These are phyloP conservation scores for Junco hyemalis DNA, from an alignment of 2,113 vertebrate genomes.

Conservation along the genomic window DNA sequence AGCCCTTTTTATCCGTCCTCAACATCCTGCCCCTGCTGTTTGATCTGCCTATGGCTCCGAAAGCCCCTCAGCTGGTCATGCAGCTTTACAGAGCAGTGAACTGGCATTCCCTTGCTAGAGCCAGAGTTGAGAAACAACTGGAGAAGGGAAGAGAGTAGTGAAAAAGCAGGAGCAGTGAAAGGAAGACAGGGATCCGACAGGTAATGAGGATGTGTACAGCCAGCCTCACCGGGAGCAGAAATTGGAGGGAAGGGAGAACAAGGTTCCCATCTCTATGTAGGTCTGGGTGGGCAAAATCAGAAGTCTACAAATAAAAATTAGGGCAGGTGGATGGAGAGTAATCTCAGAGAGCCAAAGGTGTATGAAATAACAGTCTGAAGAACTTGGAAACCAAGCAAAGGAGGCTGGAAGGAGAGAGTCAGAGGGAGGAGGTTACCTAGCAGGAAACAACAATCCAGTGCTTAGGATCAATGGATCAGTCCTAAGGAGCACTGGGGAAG, in stretches of 20 bases:
- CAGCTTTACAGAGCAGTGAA: background rate
- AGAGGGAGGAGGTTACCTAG: background rate
- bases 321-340: background rate
- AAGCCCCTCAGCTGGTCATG: background rate
- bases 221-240: background rate
- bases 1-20: conserved; percentile 54
- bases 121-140: background rate
- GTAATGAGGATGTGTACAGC: fast-evolving
- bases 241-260: background rate
- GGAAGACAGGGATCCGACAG: fast-evolving
- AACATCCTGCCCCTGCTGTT: background rate
- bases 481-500: background rate
- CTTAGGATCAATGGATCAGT: background rate
- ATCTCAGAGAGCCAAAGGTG: background rate
- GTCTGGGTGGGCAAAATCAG: background rate
- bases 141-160: background rate
- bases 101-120: background rate
- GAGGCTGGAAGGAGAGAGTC: background rate
- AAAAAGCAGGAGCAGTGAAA: background rate
- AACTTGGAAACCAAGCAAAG: background rate
- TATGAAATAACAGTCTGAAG: background rate
- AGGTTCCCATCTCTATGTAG: background rate
- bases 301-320: background rate
- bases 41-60: background rate
- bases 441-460: background rate